Percentiles rank a stretch among this genome's conserved stretches.
Evolutionary conservation across 2,113 vertebrate species (phyloP).

Genomic region (Trichechus manatus): DNA sequence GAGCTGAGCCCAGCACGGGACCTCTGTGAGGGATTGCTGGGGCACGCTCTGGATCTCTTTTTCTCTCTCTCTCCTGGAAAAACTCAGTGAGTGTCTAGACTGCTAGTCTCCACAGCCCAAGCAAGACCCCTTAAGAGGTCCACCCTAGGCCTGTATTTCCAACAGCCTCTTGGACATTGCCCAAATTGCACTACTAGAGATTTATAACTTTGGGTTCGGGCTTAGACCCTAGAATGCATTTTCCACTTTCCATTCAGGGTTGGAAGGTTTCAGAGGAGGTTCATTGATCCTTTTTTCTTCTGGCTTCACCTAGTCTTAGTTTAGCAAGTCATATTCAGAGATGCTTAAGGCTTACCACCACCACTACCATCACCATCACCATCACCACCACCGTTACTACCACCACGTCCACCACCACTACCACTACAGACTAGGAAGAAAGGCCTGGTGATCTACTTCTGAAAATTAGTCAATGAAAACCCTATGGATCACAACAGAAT

Average conservation of each 20-base stretch:
- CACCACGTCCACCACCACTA: no score
- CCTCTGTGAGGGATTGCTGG: neutral
- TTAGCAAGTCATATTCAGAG: constrained; percentile 12
- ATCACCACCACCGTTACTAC: no score
- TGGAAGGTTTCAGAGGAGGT: neutral
- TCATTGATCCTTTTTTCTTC: neutral
- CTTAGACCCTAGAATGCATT: neutral
- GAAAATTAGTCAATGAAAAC: neutral
- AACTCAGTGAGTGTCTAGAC: neutral
- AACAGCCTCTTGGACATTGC: neutral
- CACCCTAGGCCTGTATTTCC: neutral
- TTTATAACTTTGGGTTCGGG: neutral
- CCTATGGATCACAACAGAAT: neutral
- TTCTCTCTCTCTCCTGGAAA: neutral
- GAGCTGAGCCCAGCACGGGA: neutral
- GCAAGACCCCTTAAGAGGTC: neutral
- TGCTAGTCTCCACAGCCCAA: neutral
- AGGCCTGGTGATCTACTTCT: neutral
- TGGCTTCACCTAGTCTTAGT: neutral
- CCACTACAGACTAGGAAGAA: neutral
- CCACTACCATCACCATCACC: neutral
- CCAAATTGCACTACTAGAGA: neutral
- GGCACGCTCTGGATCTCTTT: neutral
- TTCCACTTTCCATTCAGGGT: neutral
- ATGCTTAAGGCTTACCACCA: neutral